Evolutionary conservation across 2,113 vertebrate genomes (phyloP).

Genomic region (Shinisaurus crocodilurus): DNA sequence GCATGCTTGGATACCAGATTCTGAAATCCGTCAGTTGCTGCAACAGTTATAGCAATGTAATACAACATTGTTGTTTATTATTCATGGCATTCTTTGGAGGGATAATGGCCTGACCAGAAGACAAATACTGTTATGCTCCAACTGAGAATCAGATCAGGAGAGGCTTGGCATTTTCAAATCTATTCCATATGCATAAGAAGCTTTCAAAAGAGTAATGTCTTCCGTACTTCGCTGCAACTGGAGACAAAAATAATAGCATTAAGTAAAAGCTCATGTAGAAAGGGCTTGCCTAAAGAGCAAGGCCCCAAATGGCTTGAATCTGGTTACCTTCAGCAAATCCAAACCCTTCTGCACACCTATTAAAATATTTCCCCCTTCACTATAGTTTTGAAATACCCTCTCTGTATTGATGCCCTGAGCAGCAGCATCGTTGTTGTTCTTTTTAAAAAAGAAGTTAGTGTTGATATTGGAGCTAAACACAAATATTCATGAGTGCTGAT

Average conservation of each 20-base stretch:
- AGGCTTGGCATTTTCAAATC: conserved; percentile 44
- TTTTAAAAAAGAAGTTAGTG: conserved; percentile 42
- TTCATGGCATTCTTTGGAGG: neutral
- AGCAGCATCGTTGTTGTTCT: too few species aligned
- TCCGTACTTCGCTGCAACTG: conserved; percentile 45
- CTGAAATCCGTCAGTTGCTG: neutral
- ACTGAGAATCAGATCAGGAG: conserved; percentile 46
- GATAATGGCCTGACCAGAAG: conserved; percentile 5
- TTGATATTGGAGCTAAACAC: conserved; percentile 38
- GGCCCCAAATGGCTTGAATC: conserved; percentile 54
- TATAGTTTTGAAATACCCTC: conserved; percentile 53
- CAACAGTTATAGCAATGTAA: neutral
- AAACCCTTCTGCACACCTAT: conserved; percentile 55
- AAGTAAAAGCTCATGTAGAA: conserved; percentile 54
- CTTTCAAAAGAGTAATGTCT: conserved; percentile 64
- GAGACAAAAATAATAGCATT: conserved; percentile 57
- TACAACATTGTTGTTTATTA: neutral
- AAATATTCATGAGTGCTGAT: conserved; percentile 41
- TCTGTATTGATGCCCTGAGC: conserved; percentile 39
- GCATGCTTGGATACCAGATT: neutral
- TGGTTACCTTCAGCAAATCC: conserved; percentile 51
- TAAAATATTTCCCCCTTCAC: conserved; percentile 46
- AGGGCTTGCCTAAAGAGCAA: conserved; percentile 59
- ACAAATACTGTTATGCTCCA: conserved; percentile 36
- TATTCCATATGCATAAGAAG: conserved; percentile 45